phyloP scores from a whole-genome alignment of 1,140 invertebrate genomes.

The Eumeta japonica region DNA sequence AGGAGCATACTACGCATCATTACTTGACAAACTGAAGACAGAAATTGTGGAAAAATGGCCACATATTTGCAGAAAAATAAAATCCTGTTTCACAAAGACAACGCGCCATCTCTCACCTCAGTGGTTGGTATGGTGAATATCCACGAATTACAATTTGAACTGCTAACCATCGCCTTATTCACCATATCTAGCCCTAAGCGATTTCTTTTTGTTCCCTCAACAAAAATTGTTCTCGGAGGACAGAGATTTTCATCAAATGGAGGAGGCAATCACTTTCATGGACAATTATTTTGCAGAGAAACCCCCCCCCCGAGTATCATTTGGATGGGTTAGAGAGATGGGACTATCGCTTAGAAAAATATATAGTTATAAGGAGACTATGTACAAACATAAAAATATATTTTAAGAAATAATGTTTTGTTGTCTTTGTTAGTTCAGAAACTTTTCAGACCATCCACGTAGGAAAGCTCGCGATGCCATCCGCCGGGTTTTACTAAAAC shows the following conservation, averaged over 20 bases:
- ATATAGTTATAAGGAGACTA: constrained; percentile 17
- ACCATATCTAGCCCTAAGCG: too few relatives aligned
- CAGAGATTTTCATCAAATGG: constrained; percentile 20
- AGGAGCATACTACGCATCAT: too few relatives aligned
- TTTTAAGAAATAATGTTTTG: too few relatives aligned
- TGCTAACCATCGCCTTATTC: constrained; percentile 38
- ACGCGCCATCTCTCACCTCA: constrained; percentile 21
- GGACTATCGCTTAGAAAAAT: constrained; percentile 15
- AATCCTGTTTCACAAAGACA: constrained; percentile 18
- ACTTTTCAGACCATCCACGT: too few relatives aligned
- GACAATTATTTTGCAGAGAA: too few relatives aligned
- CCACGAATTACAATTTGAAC: constrained; percentile 32
- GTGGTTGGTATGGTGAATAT: constrained; percentile 24
- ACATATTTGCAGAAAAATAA: constrained; percentile 6
- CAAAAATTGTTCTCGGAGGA: constrained; percentile 14
- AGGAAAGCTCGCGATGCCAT: too few relatives aligned
- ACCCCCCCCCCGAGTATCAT: constrained; percentile 9
- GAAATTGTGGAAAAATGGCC: too few relatives aligned
- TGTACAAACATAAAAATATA: constrained; percentile 15
- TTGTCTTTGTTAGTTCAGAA: too few relatives aligned
- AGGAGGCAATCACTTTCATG: constrained; percentile 13
- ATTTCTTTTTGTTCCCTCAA: constrained; percentile 28
- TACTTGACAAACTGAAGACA: too few relatives aligned
- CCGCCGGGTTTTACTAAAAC: too few relatives aligned
- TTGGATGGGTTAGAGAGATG: constrained; percentile 12